These are phyloP conservation scores for Gouania willdenowi DNA, from an alignment of 2,797 vertebrate species.

Conservation along the genomic window DNA sequence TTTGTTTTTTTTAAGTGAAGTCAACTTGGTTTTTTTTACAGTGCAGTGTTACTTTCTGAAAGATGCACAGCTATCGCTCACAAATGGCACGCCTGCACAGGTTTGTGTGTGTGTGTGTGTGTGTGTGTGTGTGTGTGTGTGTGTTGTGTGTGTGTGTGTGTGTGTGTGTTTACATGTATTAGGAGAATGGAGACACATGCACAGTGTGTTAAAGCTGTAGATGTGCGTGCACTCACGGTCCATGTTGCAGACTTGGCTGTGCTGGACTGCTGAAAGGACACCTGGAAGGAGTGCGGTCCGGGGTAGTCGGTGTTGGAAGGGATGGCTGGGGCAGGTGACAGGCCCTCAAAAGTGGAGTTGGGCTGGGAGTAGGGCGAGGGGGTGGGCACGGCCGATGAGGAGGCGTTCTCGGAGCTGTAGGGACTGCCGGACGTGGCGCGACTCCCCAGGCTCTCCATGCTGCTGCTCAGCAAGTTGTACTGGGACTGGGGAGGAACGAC, in stretches of 20 bases:
- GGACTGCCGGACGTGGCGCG: constrained; percentile 90
- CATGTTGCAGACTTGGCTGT: constrained; percentile 98
- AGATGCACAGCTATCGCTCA: constrained; percentile 41
- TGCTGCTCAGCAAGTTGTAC: constrained; percentile 97
- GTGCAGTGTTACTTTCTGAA: too few relatives aligned
- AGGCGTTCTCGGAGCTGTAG: constrained; percentile 92
- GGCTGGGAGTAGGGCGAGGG: constrained; percentile 96
- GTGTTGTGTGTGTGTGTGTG: too few relatives aligned
- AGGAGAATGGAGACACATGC: too few relatives aligned
- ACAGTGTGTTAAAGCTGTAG: constrained; percentile 9
- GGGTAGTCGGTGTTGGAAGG: constrained; percentile 98
- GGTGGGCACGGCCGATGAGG: constrained; percentile 86
- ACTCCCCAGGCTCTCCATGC: constrained; percentile 96
- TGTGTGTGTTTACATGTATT: too few relatives aligned
- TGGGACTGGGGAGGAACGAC: constrained; percentile 84
- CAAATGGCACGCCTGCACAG: constrained; percentile 36
- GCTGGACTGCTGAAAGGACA: constrained; percentile 98
- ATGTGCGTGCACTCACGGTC: constrained; percentile 87
- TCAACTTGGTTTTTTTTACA: too few relatives aligned
- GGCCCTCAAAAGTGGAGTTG: constrained; percentile 97
- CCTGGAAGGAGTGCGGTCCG: constrained; percentile 91
- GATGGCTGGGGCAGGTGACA: constrained; percentile 94
- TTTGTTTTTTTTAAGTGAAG: too few relatives aligned
- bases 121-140: too few relatives aligned
- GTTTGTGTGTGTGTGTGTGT: constrained; percentile 26